Conservation (phyloP, 2,797 vertebrate genomes). For the Chrosomus eos region DNA sequence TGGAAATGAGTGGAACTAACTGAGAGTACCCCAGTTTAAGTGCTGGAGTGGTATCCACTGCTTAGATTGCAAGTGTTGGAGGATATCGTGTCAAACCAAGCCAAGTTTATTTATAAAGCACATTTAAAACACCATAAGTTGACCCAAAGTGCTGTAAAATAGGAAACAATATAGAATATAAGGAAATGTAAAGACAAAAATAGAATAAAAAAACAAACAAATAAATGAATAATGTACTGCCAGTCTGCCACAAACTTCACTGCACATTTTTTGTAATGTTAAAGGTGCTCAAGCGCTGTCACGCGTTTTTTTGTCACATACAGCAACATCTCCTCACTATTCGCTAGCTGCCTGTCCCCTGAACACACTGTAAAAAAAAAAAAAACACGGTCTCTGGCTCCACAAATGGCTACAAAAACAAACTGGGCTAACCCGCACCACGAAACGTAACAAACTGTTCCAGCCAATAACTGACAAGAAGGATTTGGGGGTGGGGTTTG, state of each 20-base stretch:
- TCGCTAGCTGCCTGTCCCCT: too few relatives aligned
- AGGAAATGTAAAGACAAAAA: not conserved
- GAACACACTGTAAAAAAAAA: too few relatives aligned
- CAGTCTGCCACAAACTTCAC: not conserved
- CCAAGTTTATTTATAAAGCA: conserved; percentile 7
- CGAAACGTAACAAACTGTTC: too few relatives aligned
- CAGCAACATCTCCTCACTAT: too few relatives aligned
- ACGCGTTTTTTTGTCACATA: too few relatives aligned
- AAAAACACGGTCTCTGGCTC: too few relatives aligned
- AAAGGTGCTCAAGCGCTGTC: too few relatives aligned
- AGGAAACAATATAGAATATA: not conserved
- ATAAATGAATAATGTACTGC: not conserved
- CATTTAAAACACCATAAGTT: conserved; percentile 1
- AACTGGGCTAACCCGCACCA: too few relatives aligned
- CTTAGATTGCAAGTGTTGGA: not conserved
- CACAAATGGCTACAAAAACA: too few relatives aligned
- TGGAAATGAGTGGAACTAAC: conserved; percentile 15
- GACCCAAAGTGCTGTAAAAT: not conserved
- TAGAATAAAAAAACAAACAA: not conserved
- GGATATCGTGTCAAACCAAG: not conserved
- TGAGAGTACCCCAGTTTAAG: not conserved
- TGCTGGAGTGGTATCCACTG: not conserved
- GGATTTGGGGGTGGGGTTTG: too few relatives aligned
- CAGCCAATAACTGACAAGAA: too few relatives aligned
- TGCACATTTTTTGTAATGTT: not conserved